Base-by-base conservation (phyloP, 1,140 invertebrate genomes). In the Adelges cooleyi region DNA sequence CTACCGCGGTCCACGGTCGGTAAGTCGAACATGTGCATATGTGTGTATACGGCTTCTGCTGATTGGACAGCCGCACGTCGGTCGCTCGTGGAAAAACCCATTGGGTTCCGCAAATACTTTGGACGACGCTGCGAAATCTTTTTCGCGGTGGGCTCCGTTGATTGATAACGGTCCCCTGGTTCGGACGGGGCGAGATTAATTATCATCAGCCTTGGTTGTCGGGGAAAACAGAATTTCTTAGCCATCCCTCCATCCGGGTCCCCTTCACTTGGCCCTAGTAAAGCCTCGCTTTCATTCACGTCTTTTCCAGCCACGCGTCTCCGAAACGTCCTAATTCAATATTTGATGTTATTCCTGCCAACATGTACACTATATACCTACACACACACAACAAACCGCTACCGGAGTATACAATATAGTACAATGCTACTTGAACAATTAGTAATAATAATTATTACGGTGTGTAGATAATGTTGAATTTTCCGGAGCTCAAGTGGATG, bases 171-270 rank as follows among this genome's bases (percentile, higher is more conserved):
- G 29, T 53, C 17, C 29, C 10, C 29, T 53, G 29, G 29, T 38
- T 17, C 29, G 51, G 51, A 53, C 51, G 51, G 51, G 25, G 29
- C 9, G 29, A 53, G 51, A 53, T 53, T 38, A 53, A 53, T 53
- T 53, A 38, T 38, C 29, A 38, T 38, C 51, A 17, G 51, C 18
- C 25, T 15, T 10, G 48, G 27, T 33, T 33, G 29, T 33, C 11
- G 11, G 29, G 29, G 29, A 33, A 33, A 6, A 5, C 17, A n/a
- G 10, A 9, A 15, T 51, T 51, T 51, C 49, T 51, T 51, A 51
- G 49, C 25, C 29, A 3, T 20, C 8, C 9, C 18, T 29, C 29
- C 29, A n/a, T 18, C 3, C 29, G 10, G 0, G 23, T 23, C 23
- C 11, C n/a, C n/a, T n/a, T n/a, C n/a, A n/a, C n/a, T n/a, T n/a